Evolutionary conservation across 1,140 invertebrate species (phyloP), one percentile per base, ranked within the genome.

Genomic region (Tetramorium simillimum): DNA sequence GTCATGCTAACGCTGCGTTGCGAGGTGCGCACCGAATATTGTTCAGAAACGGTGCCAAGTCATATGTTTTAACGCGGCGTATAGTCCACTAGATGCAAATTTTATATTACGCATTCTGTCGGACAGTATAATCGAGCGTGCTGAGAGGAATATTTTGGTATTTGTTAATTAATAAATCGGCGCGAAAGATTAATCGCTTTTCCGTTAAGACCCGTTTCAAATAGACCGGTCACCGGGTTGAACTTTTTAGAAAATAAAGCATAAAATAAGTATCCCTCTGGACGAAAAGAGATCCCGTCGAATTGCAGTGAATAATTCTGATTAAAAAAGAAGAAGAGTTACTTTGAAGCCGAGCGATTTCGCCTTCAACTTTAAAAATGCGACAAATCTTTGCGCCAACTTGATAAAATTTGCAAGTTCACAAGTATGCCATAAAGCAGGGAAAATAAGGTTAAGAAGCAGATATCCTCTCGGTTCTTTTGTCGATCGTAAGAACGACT

Each of bases 21-120:
- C 88, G 62, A 86, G 86, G n/a, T 18, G 37, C 43, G 69, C 69
- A 16, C 86, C 78, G 80, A 89, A 89, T 80, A 86, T 89, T 89
- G 88, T 89, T 86, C 80, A 86, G 88, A 86, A 80, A 86, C 76
- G 86, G 37, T 60, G 70, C 10, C 69, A 33, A 49, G 43, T 58
- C 76, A 0, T 82, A 82, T 40, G 72, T 89, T 89, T 86, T 81
- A 77, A 14, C 7, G 70, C 69, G 3, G 16, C 33, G 24, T 76
- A 70, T 70, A 82, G 53, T 56, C 53, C 51, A 82, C 69, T 84
- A 84, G 72, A 84, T 84, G 80, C 28, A 84, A 75, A 84, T 73
- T 84, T 73, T 84, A 82, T 53, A 86, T 86, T 76, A 69, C 46
- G 46, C 82, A 51, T 78, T 51, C 37, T 73, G 65, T 73, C 43